Evolutionary conservation across 2,797 vertebrate genomes (phyloP), one percentile per base, ranked within the genome.

Genomic region (Anabacerthia variegaticeps): DNA sequence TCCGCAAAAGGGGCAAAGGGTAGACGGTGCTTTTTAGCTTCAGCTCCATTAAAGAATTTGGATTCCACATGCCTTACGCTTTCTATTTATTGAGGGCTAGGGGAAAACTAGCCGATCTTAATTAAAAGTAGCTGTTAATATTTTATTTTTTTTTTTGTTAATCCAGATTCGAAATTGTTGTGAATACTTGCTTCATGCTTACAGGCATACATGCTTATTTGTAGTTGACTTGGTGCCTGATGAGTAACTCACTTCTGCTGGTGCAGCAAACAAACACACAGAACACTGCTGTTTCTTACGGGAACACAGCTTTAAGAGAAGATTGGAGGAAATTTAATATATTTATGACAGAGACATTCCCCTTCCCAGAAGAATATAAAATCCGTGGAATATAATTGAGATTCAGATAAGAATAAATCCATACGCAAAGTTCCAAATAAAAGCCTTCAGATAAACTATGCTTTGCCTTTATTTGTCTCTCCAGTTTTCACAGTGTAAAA

Each of bases 11-110:
- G 85, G 58, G 77, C 68, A 12, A 20, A 51, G 14, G 59, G 59
- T 78, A 78, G 67, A 55, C 20, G 44, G 89, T 93, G 85, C 48
- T 74, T 76, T 69, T 66, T 37, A 87, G 89, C 81, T 94, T 89
- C 56, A 67, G 81, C 61, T 93, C 55, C 89, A 93, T 95, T 94
- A 94, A 94, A 96, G 72, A 87, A 46, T 80, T 89, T 58, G 91
- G 85, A 85, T 85, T 85, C 41, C 37, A 71, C 82, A 92, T 85
- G 94, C 95, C 91, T 96, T 96, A 96, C 0, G 91, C 85, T 95
- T 95, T 92, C 87, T 92, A 36, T 96, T 96, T 96, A 68, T 91
- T 91, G 95, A 96, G 65, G 72, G 22, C 82, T 80, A 74, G 91
- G 87, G 93, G 19, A 65, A 91, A 63, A 24, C n/a, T 30, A 74